These are phyloP conservation scores for Agrypnia vestita DNA, from an alignment of 1,140 invertebrate genomes.

Conservation along the genomic window DNA sequence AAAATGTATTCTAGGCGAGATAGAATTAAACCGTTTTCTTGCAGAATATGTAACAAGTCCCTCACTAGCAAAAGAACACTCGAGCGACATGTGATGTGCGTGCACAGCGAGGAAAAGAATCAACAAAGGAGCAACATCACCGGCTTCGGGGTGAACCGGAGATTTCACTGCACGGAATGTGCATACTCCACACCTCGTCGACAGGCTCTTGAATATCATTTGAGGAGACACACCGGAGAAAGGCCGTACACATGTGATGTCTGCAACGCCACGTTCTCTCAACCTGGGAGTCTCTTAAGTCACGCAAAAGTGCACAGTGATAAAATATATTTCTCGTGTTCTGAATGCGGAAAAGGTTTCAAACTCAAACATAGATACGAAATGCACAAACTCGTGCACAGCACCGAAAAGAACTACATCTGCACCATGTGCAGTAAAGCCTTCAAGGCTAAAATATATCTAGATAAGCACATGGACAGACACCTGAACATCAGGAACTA, in stretches of 20 bases:
- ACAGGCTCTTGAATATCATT: constrained; percentile 69
- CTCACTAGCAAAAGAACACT: constrained; percentile 42
- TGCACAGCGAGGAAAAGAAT: constrained; percentile 62
- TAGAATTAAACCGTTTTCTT: background rate
- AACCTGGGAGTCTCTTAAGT: constrained; percentile 68
- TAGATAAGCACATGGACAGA: constrained; percentile 67
- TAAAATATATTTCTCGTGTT: constrained; percentile 73
- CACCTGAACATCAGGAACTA: constrained; percentile 70
- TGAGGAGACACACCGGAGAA: constrained; percentile 73
- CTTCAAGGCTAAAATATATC: constrained; percentile 67
- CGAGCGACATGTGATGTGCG: constrained; percentile 32
- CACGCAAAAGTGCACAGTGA: constrained; percentile 71
- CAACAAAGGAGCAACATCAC: constrained; percentile 63
- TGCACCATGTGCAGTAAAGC: constrained; percentile 65
- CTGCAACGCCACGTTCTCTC: constrained; percentile 76
- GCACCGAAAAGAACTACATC: constrained; percentile 63
- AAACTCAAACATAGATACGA: constrained; percentile 70
- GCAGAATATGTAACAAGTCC: constrained; percentile 43
- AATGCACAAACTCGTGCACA: constrained; percentile 68
- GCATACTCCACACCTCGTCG: constrained; percentile 68
- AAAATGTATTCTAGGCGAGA: too few species aligned
- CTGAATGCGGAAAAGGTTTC: constrained; percentile 77
- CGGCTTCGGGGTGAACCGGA: constrained; percentile 65
- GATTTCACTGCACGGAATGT: constrained; percentile 68
- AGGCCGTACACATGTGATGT: constrained; percentile 72